Percentiles rank a stretch among this genome's conserved stretches.
phyloP scores from a whole-genome alignment of 2,113 vertebrate species.

The Hyperopisus bebe region DNA sequence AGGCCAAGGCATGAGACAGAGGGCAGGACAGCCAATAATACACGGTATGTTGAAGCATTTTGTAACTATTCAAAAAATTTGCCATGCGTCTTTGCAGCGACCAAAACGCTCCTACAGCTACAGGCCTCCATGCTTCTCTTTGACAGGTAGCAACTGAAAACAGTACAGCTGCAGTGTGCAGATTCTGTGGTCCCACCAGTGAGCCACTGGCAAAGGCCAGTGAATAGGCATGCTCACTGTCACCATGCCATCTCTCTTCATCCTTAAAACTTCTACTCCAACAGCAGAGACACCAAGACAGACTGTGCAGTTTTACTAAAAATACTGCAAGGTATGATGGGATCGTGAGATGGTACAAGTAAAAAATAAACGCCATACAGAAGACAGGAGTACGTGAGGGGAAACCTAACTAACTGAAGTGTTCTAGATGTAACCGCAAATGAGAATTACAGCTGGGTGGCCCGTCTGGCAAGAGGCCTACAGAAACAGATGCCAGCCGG shows the following conservation, averaged over 20 bases:
- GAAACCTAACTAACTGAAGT: neutral
- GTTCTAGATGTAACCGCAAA: neutral
- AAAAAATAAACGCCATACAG: neutral
- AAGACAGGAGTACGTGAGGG: neutral
- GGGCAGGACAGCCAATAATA: neutral
- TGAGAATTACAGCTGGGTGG: neutral
- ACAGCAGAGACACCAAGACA: neutral
- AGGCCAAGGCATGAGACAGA: neutral
- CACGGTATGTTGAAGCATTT: neutral
- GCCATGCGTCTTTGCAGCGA: neutral
- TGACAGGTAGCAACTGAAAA: neutral
- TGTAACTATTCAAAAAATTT: neutral
- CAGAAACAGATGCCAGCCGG: neutral
- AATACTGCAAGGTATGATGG: neutral
- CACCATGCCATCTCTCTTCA: neutral
- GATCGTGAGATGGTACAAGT: neutral
- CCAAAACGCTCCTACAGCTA: neutral
- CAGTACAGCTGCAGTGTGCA: neutral
- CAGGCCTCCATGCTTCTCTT: neutral
- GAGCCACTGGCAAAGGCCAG: neutral
- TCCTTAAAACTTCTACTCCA: neutral
- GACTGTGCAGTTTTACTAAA: neutral
- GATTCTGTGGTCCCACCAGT: neutral
- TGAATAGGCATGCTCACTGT: neutral
- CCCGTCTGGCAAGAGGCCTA: neutral